These are phyloP conservation scores for Rhinoraja longicauda DNA, from an alignment of 2,797 vertebrate species.

Conservation along the genomic window DNA sequence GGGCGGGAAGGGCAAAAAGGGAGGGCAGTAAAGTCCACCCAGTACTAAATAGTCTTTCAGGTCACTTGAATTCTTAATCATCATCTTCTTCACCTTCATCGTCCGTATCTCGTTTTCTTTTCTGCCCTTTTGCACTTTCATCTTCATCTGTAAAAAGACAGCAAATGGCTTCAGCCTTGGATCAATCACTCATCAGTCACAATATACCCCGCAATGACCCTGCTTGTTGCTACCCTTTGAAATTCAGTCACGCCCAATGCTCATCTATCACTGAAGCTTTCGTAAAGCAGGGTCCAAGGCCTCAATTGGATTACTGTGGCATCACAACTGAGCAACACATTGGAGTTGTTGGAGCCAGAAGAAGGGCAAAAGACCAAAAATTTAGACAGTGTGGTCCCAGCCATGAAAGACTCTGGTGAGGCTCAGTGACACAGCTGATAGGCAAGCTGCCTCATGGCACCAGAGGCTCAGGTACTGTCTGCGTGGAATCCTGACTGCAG, in stretches of 20 bases:
- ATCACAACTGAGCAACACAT: not conserved
- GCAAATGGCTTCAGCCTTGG: not conserved
- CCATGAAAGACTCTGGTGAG: not conserved
- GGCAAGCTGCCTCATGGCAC: no score
- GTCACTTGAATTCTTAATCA: slow-evolving; percentile 57
- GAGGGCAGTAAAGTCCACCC: slow-evolving; percentile 65
- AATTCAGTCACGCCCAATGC: not conserved
- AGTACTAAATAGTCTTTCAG: slow-evolving; percentile 75
- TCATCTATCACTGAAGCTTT: not conserved
- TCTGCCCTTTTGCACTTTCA: slow-evolving; percentile 73
- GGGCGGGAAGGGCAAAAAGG: slow-evolving; percentile 60
- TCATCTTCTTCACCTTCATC: slow-evolving; percentile 81
- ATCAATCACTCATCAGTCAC: not conserved
- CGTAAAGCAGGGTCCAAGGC: not conserved
- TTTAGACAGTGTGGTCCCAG: not conserved
- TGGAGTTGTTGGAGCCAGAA: not conserved
- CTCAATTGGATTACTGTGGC: not conserved
- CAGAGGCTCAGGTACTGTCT: no score
- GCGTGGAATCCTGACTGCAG: no score
- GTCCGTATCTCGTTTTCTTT: slow-evolving; percentile 83
- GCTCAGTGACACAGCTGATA: no score
- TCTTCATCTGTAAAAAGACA: slow-evolving; percentile 58
- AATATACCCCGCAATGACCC: not conserved
- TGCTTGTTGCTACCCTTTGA: not conserved
- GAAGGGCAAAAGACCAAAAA: not conserved